Evolutionary conservation across 2,888 invertebrate species (phyloP).

Genomic region (Torymus aiolomorphi): DNA sequence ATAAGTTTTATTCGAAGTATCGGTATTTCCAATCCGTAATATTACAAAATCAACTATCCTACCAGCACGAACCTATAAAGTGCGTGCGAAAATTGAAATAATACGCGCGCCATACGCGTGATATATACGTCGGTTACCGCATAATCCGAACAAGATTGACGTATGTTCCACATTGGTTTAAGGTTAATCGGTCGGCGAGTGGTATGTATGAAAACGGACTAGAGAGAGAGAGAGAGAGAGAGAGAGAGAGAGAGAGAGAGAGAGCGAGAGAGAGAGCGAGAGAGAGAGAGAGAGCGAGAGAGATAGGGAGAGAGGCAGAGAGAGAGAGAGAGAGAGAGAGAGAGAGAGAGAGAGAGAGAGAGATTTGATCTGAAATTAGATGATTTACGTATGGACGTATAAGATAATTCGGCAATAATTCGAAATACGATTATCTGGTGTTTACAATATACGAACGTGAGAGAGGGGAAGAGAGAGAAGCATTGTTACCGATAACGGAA

Average conservation of each 20-base stretch:
- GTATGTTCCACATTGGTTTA: constrained; percentile 19
- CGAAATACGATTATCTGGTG: constrained; percentile 39
- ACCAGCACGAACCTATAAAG: no score
- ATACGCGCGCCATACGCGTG: constrained; percentile 3
- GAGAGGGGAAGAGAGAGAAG: no score
- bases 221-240: no score
- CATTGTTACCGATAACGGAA: no score
- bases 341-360: background rate
- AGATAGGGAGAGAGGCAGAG: no score
- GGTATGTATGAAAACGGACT: background rate
- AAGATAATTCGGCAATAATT: constrained; percentile 49
- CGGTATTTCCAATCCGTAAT: constrained; percentile 43
- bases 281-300: background rate
- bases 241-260: no score
- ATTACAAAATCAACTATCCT: constrained; percentile 17
- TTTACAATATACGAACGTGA: no score
- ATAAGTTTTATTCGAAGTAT: background rate
- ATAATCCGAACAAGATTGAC: constrained; percentile 43
- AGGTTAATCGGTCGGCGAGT: constrained; percentile 39
- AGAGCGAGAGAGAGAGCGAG: background rate
- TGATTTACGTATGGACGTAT: constrained; percentile 50
- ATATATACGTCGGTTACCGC: constrained; percentile 12
- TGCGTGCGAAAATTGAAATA: constrained; percentile 3
- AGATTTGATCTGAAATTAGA: constrained; percentile 45
- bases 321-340: no score